phyloP scores from a whole-genome alignment of 2,797 vertebrate genomes.

The Sternarchorhynchus goeldii region DNA sequence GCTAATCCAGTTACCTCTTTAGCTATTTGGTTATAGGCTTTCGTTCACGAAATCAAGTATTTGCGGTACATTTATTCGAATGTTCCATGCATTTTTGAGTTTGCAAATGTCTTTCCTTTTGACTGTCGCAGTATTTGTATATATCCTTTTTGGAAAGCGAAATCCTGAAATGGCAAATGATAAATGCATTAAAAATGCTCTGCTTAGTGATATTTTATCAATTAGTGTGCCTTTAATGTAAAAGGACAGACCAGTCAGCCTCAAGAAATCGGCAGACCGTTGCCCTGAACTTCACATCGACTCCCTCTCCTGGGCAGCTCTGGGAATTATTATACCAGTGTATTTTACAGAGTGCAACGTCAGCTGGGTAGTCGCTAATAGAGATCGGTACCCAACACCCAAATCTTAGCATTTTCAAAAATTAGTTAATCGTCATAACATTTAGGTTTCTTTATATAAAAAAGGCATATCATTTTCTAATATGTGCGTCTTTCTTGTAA shows the following conservation, averaged over 20 bases:
- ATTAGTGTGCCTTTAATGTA: slow-evolving; percentile 6
- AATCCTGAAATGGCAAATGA: background rate
- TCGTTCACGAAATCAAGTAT: background rate
- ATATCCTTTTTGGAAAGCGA: background rate
- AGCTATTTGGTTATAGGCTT: background rate
- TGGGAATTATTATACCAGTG: background rate
- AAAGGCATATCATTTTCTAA: no score
- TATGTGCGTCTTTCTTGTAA: background rate
- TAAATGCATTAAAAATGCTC: background rate
- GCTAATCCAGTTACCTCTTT: slow-evolving; percentile 23
- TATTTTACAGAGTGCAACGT: background rate
- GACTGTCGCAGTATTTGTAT: background rate
- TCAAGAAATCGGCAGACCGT: background rate
- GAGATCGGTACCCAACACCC: no score
- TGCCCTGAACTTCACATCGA: background rate
- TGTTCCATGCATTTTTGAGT: background rate
- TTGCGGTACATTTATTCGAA: background rate
- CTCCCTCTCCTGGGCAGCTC: slow-evolving; percentile 15
- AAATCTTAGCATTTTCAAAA: background rate
- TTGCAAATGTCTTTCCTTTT: background rate
- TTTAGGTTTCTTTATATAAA: no score
- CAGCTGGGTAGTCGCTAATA: background rate
- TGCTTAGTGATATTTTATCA: background rate
- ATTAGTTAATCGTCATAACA: background rate
- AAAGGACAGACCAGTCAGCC: background rate